Conservation (phyloP, 1,140 invertebrate genomes). For the Globodera rostochiensis region DNA sequence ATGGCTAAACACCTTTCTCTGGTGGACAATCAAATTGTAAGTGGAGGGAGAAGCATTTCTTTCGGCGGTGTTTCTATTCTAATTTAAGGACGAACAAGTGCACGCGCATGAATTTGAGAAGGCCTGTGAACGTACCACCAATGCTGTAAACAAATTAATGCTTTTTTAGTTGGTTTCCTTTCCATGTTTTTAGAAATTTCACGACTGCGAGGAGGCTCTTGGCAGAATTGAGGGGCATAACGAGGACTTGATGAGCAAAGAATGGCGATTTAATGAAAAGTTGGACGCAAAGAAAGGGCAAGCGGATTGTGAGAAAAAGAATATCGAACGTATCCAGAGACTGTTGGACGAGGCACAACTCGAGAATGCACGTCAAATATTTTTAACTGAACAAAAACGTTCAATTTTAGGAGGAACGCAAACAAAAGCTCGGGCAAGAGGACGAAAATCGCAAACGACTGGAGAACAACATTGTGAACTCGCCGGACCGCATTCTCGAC, state of each 20-base stretch:
- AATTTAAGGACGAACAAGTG: conserved; percentile 20
- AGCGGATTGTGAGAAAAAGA: conserved; percentile 10
- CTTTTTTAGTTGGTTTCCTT: not conserved
- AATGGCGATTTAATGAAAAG: not conserved
- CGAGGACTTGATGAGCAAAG: not conserved
- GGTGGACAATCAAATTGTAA: conserved; percentile 33
- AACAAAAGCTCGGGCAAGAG: not conserved
- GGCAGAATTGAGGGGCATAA: not conserved
- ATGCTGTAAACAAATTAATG: not conserved
- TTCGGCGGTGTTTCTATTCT: conserved; percentile 1
- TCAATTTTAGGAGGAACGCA: conserved; percentile 10
- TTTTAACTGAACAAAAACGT: not conserved
- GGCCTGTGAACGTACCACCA: conserved; percentile 9
- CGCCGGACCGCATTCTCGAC: conserved; percentile 16
- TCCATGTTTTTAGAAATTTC: not conserved
- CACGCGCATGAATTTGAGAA: conserved; percentile 21
- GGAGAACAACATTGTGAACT: conserved; percentile 25
- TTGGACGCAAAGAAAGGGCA: not conserved
- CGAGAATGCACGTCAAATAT: not conserved
- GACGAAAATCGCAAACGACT: conserved; percentile 26
- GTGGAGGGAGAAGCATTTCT: not conserved
- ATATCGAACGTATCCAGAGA: not conserved
- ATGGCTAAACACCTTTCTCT: conserved; percentile 1
- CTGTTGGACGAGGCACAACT: conserved; percentile 3
- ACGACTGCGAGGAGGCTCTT: not conserved